phyloP scores from a whole-genome alignment of 2,113 vertebrate genomes.

The Vulpes lagopus region DNA sequence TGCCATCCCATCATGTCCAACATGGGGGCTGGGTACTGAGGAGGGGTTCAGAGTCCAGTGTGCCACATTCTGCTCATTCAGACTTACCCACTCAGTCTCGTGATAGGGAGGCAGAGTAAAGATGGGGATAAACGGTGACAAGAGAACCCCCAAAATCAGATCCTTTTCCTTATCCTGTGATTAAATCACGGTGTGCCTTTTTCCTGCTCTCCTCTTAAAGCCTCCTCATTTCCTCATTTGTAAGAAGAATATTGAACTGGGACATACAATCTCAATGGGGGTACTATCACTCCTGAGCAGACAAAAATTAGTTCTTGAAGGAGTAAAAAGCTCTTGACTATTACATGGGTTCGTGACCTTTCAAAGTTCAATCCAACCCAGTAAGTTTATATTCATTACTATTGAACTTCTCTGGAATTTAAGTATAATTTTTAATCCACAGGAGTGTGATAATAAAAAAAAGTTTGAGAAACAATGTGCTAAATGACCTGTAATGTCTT shows the following conservation, averaged over 20 bases:
- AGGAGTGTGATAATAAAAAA: background rate
- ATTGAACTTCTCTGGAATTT: background rate
- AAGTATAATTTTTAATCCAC: background rate
- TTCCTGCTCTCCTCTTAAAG: background rate
- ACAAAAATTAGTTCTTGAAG: background rate
- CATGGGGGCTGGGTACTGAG: rapidly evolving
- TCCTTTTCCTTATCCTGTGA: background rate
- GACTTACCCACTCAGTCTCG: too few relatives aligned
- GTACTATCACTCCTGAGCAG: rapidly evolving
- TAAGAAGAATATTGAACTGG: background rate
- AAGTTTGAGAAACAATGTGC: too few relatives aligned
- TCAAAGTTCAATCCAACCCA: background rate
- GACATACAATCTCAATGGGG: rapidly evolving
- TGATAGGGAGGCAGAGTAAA: background rate
- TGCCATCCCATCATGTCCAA: rapidly evolving
- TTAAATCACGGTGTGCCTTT: background rate
- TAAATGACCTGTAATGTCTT: background rate
- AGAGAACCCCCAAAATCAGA: background rate
- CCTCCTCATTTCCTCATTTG: background rate
- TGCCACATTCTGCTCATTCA: background rate
- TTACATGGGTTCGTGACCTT: background rate
- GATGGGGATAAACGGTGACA: background rate
- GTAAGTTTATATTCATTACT: background rate
- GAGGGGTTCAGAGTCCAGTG: too few relatives aligned
- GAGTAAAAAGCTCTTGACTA: background rate